Conservation (phyloP, 2,888 invertebrate genomes). For the Ectemnius cavifrons region DNA sequence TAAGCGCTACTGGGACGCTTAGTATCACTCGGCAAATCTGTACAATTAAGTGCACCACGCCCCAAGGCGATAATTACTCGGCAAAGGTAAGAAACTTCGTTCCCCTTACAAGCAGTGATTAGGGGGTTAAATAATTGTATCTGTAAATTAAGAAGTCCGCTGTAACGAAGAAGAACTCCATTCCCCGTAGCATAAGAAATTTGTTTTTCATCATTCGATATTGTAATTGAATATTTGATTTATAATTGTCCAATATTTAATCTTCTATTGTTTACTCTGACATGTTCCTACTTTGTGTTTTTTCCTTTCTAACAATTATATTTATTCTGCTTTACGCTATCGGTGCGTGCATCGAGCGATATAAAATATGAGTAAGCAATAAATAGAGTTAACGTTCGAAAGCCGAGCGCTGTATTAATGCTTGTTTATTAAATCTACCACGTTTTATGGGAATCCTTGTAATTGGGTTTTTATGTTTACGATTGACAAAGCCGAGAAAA, state of each 20-base stretch:
- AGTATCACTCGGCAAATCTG: slow-evolving; percentile 66
- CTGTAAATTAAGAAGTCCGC: background rate
- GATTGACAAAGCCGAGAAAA: too few species aligned
- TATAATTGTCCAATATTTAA: background rate
- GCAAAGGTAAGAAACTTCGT: slow-evolving; percentile 32
- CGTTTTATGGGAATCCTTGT: too few species aligned
- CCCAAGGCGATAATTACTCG: slow-evolving; percentile 47
- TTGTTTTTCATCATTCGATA: background rate
- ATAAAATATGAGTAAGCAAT: too few species aligned
- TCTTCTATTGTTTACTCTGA: background rate
- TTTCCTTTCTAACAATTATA: too few species aligned
- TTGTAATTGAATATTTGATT: background rate
- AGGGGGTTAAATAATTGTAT: background rate
- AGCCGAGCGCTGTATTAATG: too few species aligned
- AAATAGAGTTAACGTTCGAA: too few species aligned
- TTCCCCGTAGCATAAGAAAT: background rate
- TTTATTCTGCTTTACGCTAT: too few species aligned
- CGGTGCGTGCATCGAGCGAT: too few species aligned
- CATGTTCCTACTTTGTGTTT: too few species aligned
- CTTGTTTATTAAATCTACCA: too few species aligned
- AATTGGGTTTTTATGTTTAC: too few species aligned
- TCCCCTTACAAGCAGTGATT: slow-evolving; percentile 11
- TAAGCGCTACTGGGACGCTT: slow-evolving; percentile 44
- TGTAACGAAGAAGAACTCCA: background rate
- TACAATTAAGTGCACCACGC: slow-evolving; percentile 44